These are phyloP conservation scores for Halichondria panicea DNA, from an alignment of 37 sponge, comb jelly and placozoan genomes.

Conservation along the genomic window DNA sequence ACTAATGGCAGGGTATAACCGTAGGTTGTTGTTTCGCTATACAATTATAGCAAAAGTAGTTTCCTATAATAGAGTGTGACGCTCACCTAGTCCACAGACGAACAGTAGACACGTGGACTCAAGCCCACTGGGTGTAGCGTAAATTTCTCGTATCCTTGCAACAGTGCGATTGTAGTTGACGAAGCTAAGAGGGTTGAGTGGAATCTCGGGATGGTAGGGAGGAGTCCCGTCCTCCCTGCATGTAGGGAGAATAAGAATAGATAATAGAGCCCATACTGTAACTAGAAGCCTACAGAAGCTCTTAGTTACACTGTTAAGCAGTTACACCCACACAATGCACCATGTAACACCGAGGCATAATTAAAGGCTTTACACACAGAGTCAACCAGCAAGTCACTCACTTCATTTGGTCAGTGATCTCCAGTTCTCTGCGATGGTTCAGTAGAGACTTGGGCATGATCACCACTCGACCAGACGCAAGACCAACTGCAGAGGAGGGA, in stretches of 20 bases:
- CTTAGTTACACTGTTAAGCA: too few species aligned
- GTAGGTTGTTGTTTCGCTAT: too few species aligned
- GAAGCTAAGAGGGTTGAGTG: conserved; percentile 5
- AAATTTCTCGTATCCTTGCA: conserved; percentile 20
- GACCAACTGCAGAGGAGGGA: conserved; percentile 57
- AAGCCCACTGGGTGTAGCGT: conserved; percentile 68
- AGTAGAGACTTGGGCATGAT: conserved; percentile 50
- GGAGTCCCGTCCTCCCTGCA: conserved; percentile 58
- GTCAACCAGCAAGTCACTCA: too few species aligned
- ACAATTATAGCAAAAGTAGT: too few species aligned
- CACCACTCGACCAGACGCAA: conserved; percentile 58
- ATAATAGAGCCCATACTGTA: not conserved
- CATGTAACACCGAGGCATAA: too few species aligned
- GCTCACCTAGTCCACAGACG: conserved; percentile 88
- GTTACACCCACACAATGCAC: too few species aligned
- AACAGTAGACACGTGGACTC: conserved; percentile 87
- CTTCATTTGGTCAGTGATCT: conserved; percentile 42
- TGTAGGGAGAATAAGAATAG: not conserved
- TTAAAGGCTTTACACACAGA: too few species aligned
- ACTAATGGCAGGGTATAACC: too few species aligned
- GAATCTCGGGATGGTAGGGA: conserved; percentile 50
- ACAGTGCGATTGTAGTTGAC: conserved; percentile 84
- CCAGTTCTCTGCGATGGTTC: conserved; percentile 53
- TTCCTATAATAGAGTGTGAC: too few species aligned
- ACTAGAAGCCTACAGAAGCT: too few species aligned